phyloP scores from a whole-genome alignment of 2,113 vertebrate genomes.

The Puma concolor region DNA sequence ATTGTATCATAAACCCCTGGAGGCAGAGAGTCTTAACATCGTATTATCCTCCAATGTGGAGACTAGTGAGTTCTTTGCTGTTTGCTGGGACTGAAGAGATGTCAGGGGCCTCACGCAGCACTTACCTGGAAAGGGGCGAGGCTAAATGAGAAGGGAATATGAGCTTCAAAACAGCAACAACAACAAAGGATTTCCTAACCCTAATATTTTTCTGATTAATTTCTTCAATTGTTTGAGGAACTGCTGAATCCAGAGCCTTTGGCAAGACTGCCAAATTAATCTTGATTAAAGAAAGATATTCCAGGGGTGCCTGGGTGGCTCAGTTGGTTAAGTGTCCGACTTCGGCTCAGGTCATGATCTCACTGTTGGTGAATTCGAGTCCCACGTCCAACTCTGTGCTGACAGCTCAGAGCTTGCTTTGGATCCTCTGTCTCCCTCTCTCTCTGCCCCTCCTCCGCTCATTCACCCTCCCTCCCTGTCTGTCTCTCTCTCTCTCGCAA shows the following conservation, averaged over 20 bases:
- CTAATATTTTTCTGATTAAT: not conserved
- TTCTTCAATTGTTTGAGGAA: not conserved
- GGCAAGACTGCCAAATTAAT: not conserved
- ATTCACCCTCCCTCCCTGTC: too few relatives aligned
- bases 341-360: too few relatives aligned
- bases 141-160: not conserved
- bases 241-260: not conserved
- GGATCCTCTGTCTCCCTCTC: too few relatives aligned
- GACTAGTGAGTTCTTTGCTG: not conserved
- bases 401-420: too few relatives aligned
- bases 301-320: not conserved
- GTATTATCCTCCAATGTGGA: not conserved
- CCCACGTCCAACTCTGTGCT: too few relatives aligned
- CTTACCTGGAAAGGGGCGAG: not conserved
- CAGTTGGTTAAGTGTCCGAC: too few relatives aligned
- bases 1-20: not conserved
- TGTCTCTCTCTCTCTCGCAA: too few relatives aligned
- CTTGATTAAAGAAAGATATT: not conserved
- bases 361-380: too few relatives aligned
- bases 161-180: too few relatives aligned
- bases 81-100: not conserved
- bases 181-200: not conserved
- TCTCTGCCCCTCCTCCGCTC: too few relatives aligned
- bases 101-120: not conserved
- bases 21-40: not conserved